These are phyloP conservation scores for Actinopyga echinites DNA, from an alignment of 53 echinoderm and acorn worm genomes.

Conservation along the genomic window DNA sequence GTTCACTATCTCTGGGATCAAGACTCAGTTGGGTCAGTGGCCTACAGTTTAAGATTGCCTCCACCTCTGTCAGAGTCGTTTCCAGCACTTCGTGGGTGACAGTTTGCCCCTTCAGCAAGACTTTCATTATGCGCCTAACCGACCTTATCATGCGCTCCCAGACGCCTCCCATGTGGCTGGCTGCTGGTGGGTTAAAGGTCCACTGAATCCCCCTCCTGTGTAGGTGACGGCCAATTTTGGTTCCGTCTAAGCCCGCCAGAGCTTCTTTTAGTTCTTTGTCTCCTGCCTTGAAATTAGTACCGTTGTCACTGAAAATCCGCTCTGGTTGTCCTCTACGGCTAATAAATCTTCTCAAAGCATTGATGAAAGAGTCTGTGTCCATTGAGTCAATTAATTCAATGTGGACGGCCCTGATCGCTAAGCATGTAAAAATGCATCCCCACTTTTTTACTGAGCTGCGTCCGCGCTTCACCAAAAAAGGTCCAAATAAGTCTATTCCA, in stretches of 20 bases:
- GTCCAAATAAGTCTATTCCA: conserved; percentile 69
- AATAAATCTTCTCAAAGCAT: conserved; percentile 59
- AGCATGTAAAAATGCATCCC: conserved; percentile 67
- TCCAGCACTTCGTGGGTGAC: conserved; percentile 34
- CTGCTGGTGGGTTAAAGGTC: conserved; percentile 34
- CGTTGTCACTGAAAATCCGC: conserved; percentile 65
- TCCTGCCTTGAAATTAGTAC: conserved; percentile 56
- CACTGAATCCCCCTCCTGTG: conserved; percentile 25
- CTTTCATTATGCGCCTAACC: not conserved
- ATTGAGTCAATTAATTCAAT: conserved; percentile 51
- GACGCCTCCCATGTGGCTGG: conserved; percentile 25
- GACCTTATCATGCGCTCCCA: conserved; percentile 16
- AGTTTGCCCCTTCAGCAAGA: not conserved
- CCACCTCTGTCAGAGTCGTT: conserved; percentile 64
- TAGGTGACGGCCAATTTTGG: not conserved
- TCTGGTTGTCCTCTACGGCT: conserved; percentile 57
- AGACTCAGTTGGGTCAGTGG: conserved; percentile 59
- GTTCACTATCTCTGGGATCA: conserved; percentile 51
- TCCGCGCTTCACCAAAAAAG: conserved; percentile 57
- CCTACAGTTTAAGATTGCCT: conserved; percentile 61
- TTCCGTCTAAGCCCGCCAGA: conserved; percentile 13
- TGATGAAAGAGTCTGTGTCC: conserved; percentile 69
- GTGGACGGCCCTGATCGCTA: conserved; percentile 57
- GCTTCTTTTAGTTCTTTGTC: conserved; percentile 48
- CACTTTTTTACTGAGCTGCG: conserved; percentile 55